phyloP scores from a whole-genome alignment of 2,888 invertebrate species.

The Anoplius nigerrimus region DNA sequence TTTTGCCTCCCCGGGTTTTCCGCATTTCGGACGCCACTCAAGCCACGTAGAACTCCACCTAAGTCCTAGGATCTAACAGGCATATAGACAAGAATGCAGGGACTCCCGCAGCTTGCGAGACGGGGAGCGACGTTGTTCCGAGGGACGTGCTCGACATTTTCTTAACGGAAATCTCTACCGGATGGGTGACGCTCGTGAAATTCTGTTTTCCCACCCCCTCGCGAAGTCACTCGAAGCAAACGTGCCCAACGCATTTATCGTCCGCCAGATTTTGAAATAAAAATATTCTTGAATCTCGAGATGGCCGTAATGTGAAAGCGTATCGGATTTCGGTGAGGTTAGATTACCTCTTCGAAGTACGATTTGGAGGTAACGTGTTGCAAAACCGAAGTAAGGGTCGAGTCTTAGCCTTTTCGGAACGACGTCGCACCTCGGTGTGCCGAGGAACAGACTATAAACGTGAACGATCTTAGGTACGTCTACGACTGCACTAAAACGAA shows the following conservation, averaged over 20 bases:
- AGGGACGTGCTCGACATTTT: not conserved
- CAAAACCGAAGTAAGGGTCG: not conserved
- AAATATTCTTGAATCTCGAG: not conserved
- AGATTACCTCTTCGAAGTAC: not conserved
- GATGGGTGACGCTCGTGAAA: not conserved
- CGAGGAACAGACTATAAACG: slow-evolving; percentile 25
- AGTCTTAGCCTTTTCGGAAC: slow-evolving; percentile 11
- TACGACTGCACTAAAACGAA: slow-evolving; percentile 47
- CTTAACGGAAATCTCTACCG: not conserved
- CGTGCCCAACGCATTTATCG: not conserved
- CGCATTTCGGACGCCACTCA: slow-evolving; percentile 50
- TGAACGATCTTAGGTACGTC: slow-evolving; percentile 32
- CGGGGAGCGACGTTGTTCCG: slow-evolving; percentile 43
- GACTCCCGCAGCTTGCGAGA: slow-evolving; percentile 13
- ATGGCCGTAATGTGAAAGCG: not conserved
- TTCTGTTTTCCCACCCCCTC: too few species aligned
- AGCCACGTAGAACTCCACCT: slow-evolving; percentile 59
- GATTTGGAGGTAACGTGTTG: slow-evolving; percentile 10
- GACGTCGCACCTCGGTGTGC: slow-evolving; percentile 40
- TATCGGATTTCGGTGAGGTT: not conserved
- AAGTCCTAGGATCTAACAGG: slow-evolving; percentile 62
- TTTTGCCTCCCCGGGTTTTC: slow-evolving; percentile 33
- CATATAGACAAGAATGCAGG: slow-evolving; percentile 57
- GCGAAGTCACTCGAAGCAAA: too few species aligned
- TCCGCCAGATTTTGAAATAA: not conserved